Percentiles rank a stretch among this genome's conserved stretches.
phyloP scores from a whole-genome alignment of 2,888 invertebrate genomes.

The Coecobrya sp. region DNA sequence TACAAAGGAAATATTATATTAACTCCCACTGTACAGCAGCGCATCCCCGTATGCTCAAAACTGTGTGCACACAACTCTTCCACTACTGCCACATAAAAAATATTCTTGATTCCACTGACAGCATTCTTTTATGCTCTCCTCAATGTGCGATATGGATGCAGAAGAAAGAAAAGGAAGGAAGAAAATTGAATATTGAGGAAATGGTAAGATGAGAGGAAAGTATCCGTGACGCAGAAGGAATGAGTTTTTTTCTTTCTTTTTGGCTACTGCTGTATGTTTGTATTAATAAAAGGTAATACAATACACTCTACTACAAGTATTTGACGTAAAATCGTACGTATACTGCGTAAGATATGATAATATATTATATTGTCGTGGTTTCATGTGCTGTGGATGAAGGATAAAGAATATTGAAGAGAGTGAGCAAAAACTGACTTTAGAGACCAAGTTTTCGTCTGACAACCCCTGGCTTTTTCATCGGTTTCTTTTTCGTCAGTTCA shows the following conservation, averaged over 20 bases:
- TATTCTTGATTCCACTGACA: constrained; percentile 59
- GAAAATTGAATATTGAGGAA: constrained; percentile 74
- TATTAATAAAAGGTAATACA: constrained; percentile 66
- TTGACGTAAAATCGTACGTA: not conserved
- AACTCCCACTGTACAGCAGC: not conserved
- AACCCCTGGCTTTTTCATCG: constrained; percentile 54
- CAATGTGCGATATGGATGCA: constrained; percentile 8
- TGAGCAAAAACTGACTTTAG: constrained; percentile 24
- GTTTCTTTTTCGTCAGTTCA: not conserved
- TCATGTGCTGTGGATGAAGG: not conserved
- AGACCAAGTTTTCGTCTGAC: constrained; percentile 24
- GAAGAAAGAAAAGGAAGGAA: constrained; percentile 67
- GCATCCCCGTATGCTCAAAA: not conserved
- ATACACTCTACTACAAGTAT: constrained; percentile 25
- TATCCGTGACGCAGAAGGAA: constrained; percentile 71
- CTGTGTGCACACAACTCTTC: not conserved
- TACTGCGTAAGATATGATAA: constrained; percentile 17
- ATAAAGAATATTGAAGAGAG: constrained; percentile 16
- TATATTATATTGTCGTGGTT: constrained; percentile 42
- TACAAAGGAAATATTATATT: constrained; percentile 50
- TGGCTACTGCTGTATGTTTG: constrained; percentile 46
- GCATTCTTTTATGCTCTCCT: constrained; percentile 51
- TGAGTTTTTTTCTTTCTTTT: constrained; percentile 67
- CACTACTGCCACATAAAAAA: constrained; percentile 37
- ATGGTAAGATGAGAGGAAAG: constrained; percentile 70